Conservation (phyloP, 2,888 invertebrate species). For the Abrostola triplasia region DNA sequence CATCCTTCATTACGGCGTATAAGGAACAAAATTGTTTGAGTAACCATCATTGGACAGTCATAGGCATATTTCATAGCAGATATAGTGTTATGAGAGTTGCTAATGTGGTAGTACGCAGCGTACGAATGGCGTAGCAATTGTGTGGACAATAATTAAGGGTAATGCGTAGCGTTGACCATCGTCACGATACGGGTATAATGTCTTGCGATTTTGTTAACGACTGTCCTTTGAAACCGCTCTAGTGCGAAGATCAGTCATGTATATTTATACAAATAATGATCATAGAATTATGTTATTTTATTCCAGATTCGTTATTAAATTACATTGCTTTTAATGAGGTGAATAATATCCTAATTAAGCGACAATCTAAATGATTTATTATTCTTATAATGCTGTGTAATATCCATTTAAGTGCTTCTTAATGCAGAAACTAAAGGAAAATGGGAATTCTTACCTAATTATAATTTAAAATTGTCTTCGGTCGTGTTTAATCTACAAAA, state of each 20-base stretch:
- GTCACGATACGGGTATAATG: slow-evolving; percentile 75
- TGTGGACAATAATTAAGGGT: slow-evolving; percentile 83
- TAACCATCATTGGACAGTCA: slow-evolving; percentile 61
- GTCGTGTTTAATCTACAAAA: slow-evolving; percentile 18
- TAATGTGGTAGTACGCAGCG: slow-evolving; percentile 80
- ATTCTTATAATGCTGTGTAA: slow-evolving; percentile 25
- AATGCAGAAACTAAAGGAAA: slow-evolving; percentile 17
- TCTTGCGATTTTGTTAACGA: slow-evolving; percentile 79
- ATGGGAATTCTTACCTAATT: slow-evolving; percentile 29
- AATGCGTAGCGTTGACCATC: slow-evolving; percentile 70
- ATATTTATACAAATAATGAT: slow-evolving; percentile 25
- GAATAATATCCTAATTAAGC: slow-evolving; percentile 46
- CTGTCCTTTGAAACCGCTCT: slow-evolving; percentile 58
- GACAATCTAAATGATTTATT: slow-evolving; percentile 39
- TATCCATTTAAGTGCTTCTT: slow-evolving; percentile 23
- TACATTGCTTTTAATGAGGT: slow-evolving; percentile 14
- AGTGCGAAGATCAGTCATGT: slow-evolving; percentile 6
- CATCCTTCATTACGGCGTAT: slow-evolving; percentile 62
- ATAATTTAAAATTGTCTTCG: slow-evolving; percentile 19
- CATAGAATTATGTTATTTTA: slow-evolving; percentile 15
- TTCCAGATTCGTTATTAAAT: slow-evolving; percentile 12
- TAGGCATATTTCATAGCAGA: slow-evolving; percentile 82
- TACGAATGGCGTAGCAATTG: slow-evolving; percentile 79
- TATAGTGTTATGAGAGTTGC: slow-evolving; percentile 83
- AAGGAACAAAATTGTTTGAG: slow-evolving; percentile 65